Conservation (phyloP, 1,140 invertebrate species). For the Musca domestica region DNA sequence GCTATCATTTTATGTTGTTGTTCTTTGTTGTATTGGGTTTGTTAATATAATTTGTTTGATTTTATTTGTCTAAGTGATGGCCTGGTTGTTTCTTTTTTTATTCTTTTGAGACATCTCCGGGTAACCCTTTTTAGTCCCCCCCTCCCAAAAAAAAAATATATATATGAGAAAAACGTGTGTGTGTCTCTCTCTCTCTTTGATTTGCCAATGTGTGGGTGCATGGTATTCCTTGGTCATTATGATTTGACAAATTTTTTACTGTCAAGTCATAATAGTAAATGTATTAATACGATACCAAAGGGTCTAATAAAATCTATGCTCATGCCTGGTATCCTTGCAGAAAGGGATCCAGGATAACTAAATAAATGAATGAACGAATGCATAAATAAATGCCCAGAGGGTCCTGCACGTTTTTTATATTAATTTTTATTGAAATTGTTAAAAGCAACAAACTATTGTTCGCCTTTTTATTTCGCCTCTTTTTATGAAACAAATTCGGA, state of each 20-base stretch:
- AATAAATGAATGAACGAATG: background rate
- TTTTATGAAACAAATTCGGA: background rate
- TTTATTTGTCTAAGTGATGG: constrained; percentile 2
- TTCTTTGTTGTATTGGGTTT: constrained; percentile 6
- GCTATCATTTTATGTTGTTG: background rate
- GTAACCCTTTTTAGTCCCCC: background rate
- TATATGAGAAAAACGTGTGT: background rate
- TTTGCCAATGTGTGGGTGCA: no score
- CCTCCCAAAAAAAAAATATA: background rate
- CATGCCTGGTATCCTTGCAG: no score
- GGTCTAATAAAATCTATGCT: constrained; percentile 1
- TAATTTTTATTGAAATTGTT: constrained; percentile 17
- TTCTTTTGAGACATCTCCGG: background rate
- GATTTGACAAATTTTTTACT: constrained; percentile 20
- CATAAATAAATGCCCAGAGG: background rate
- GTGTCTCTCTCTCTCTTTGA: background rate
- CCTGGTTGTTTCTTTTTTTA: no score
- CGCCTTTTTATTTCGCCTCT: background rate
- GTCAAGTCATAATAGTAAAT: constrained; percentile 22
- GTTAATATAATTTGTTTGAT: constrained; percentile 20
- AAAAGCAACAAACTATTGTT: background rate
- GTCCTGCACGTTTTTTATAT: constrained; percentile 12
- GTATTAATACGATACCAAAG: constrained; percentile 9
- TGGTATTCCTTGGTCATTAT: background rate
- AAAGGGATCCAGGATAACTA: background rate